Conservation (phyloP, 2,888 invertebrate genomes). For the Nipponacmea schrenckii region DNA sequence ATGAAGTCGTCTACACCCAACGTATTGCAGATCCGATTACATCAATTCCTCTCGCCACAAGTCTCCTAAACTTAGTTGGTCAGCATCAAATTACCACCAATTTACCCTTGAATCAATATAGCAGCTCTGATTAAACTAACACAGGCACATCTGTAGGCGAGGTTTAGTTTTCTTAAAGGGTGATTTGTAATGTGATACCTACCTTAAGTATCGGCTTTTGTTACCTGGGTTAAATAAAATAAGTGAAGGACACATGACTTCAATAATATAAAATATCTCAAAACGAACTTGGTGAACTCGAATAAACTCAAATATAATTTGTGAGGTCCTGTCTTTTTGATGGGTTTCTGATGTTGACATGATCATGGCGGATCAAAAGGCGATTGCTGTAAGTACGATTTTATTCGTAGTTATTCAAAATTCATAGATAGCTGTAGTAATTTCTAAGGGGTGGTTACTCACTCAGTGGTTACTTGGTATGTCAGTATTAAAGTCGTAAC, state of each 20-base stretch:
- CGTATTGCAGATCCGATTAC: constrained; percentile 12
- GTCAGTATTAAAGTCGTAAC: too few species aligned
- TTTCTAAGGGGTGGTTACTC: too few species aligned
- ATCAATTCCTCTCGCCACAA: constrained; percentile 15
- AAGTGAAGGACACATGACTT: constrained; percentile 9
- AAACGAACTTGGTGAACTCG: constrained; percentile 2
- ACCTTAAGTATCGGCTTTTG: constrained; percentile 2
- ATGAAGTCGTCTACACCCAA: constrained; percentile 23
- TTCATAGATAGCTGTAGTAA: too few species aligned
- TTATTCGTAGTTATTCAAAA: too few species aligned
- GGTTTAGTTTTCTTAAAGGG: constrained; percentile 16
- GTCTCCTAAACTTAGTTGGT: constrained; percentile 14
- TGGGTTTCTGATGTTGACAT: too few species aligned
- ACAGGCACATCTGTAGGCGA: constrained; percentile 18
- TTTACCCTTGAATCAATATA: constrained; percentile 24
- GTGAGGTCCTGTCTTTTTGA: too few species aligned
- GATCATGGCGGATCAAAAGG: too few species aligned
- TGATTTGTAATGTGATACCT: constrained; percentile 17
- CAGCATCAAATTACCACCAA: constrained; percentile 18
- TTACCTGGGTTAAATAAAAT: not conserved
- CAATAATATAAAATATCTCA: not conserved
- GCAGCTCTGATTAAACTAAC: constrained; percentile 18
- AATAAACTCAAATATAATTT: too few species aligned
- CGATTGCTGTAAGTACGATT: too few species aligned
- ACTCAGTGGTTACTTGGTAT: too few species aligned